These are phyloP conservation scores for Sycon ciliatum DNA, from an alignment of 37 sponge, comb jelly and placozoan species.

Conservation along the genomic window DNA sequence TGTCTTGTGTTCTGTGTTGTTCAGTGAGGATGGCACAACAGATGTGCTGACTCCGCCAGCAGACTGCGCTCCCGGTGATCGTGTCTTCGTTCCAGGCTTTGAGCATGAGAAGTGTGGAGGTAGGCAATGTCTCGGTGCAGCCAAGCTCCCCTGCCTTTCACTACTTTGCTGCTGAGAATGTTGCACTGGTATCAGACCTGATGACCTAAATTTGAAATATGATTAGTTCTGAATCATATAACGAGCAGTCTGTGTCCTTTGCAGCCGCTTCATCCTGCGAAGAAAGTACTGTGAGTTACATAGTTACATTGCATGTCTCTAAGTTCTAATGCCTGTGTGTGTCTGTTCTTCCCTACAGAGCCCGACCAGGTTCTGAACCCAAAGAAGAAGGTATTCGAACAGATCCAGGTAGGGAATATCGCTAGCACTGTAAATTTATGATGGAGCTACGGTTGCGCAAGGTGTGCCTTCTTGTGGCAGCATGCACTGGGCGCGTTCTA, in stretches of 20 bases:
- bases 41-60: conserved; percentile 62
- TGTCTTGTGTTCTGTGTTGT: conserved; percentile 19
- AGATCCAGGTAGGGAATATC: conserved; percentile 52
- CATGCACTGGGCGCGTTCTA: neutral
- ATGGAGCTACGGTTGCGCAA: conserved; percentile 6
- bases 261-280: too few relatives aligned
- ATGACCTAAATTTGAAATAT: too few relatives aligned
- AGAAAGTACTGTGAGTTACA: too few relatives aligned
- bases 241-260: too few relatives aligned
- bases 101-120: conserved; percentile 27
- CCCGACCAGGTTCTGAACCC: conserved; percentile 80
- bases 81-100: conserved; percentile 62
- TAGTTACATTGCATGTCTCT: neutral
- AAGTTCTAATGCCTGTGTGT: neutral
- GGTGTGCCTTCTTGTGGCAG: neutral
- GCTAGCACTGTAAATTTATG: conserved; percentile 11
- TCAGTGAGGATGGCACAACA: conserved; percentile 51
- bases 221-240: too few relatives aligned
- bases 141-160: too few relatives aligned
- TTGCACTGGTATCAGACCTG: too few relatives aligned
- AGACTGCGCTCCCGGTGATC: conserved; percentile 61
- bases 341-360: conserved; percentile 23
- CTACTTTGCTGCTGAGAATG: too few relatives aligned
- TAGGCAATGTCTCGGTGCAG: conserved; percentile 17
- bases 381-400: conserved; percentile 88